A percentile compares a stretch with the other conserved stretches of the same genome.
Conservation (phyloP, 2,888 invertebrate genomes). For the Diadegma fenestrale region DNA sequence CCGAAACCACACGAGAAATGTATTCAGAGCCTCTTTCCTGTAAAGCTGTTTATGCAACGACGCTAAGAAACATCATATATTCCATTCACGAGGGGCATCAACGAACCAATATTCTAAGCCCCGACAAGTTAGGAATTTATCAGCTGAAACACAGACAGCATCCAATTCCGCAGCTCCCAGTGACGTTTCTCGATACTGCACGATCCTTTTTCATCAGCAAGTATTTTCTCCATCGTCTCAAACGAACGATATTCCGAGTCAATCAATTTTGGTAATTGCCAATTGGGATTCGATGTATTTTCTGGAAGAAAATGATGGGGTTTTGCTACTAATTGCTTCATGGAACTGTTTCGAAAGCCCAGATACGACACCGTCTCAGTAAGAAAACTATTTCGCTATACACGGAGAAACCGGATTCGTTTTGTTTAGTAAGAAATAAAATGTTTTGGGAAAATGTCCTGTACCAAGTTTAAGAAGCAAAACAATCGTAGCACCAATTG, state of each 20-base stretch:
- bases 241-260: background rate
- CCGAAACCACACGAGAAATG: conserved; percentile 27
- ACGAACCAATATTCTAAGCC: conserved; percentile 40
- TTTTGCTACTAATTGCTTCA: background rate
- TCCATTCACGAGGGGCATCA: conserved; percentile 49
- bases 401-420: too few species aligned
- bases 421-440: too few species aligned
- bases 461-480: too few species aligned
- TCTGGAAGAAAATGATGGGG: background rate
- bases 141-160: conserved; percentile 17
- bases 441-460: too few species aligned
- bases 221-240: background rate
- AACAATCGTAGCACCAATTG: too few species aligned
- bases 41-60: conserved; percentile 22
- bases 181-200: background rate
- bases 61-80: conserved; percentile 54
- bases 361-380: background rate
- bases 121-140: conserved; percentile 24
- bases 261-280: background rate
- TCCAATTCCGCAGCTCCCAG: background rate
- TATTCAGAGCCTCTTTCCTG: conserved; percentile 19
- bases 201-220: background rate
- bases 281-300: background rate
- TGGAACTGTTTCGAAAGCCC: background rate
- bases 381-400: background rate